These are phyloP conservation scores for Eupsilia transversa DNA, from an alignment of 2,888 invertebrate genomes.

Conservation along the genomic window DNA sequence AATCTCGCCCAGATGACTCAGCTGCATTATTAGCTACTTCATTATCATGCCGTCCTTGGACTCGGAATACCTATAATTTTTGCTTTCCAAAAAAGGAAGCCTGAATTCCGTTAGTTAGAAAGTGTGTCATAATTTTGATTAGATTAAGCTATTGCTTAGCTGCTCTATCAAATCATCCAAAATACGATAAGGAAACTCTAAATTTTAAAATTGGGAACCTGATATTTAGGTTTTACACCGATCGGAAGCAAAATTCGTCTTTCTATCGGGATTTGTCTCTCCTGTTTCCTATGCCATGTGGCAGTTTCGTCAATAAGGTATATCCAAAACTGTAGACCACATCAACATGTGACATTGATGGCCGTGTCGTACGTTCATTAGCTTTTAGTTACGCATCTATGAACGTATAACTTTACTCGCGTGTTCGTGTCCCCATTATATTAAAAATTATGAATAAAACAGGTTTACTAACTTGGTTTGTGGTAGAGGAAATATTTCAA, in stretches of 20 bases:
- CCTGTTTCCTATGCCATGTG: slow-evolving; percentile 36
- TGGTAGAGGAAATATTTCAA: slow-evolving; percentile 52
- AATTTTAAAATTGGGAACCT: background rate
- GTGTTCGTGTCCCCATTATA: slow-evolving; percentile 29
- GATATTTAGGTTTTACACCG: slow-evolving; percentile 5
- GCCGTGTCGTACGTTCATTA: slow-evolving; percentile 38
- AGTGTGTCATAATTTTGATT: slow-evolving; percentile 30
- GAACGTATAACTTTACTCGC: slow-evolving; percentile 29
- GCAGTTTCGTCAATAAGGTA: slow-evolving; percentile 22
- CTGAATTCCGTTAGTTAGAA: slow-evolving; percentile 37
- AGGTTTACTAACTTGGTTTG: slow-evolving; percentile 49
- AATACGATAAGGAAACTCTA: background rate
- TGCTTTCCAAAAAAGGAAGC: slow-evolving; percentile 29
- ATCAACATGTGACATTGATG: slow-evolving; percentile 43
- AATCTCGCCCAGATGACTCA: slow-evolving; percentile 68
- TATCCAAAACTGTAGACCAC: slow-evolving; percentile 22
- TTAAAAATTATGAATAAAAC: slow-evolving; percentile 49
- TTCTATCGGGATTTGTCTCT: slow-evolving; percentile 32
- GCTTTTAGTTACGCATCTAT: slow-evolving; percentile 55
- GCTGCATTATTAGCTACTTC: slow-evolving; percentile 53
- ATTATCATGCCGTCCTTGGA: slow-evolving; percentile 59
- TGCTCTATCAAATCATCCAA: background rate
- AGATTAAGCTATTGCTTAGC: background rate
- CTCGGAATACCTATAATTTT: slow-evolving; percentile 36
- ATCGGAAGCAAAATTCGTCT: slow-evolving; percentile 47